These are phyloP conservation scores for Desoria tigrina DNA, from an alignment of 2,888 invertebrate species.

Conservation along the genomic window DNA sequence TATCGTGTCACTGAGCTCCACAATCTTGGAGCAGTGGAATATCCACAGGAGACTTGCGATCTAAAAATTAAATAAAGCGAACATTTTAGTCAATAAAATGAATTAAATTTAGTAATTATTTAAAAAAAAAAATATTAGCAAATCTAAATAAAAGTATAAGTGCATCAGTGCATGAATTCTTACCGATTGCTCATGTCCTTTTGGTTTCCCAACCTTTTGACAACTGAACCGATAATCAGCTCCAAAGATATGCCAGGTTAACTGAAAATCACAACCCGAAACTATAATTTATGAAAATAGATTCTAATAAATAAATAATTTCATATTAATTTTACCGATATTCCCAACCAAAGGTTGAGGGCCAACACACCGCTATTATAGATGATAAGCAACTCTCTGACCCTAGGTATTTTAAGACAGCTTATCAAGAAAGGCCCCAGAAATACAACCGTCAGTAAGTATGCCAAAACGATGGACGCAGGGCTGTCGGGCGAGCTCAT, in stretches of 20 bases:
- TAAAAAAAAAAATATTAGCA: slow-evolving; percentile 1
- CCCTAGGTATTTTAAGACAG: slow-evolving; percentile 27
- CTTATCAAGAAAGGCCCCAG: slow-evolving; percentile 40
- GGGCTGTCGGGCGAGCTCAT: slow-evolving; percentile 55
- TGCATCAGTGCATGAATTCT: not conserved
- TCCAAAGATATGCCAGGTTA: slow-evolving; percentile 46
- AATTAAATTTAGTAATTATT: not conserved
- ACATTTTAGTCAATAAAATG: not conserved
- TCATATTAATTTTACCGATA: slow-evolving; percentile 34
- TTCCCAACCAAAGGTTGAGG: slow-evolving; percentile 46
- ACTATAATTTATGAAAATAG: too few species aligned
- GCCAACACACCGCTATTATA: slow-evolving; percentile 49
- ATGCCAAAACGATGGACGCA: slow-evolving; percentile 39
- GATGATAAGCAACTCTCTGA: slow-evolving; percentile 27
- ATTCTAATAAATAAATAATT: slow-evolving; percentile 13
- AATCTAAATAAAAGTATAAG: too few species aligned
- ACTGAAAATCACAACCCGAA: too few species aligned
- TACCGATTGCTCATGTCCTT: slow-evolving; percentile 39
- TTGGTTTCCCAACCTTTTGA: slow-evolving; percentile 39
- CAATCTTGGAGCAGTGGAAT: slow-evolving; percentile 51
- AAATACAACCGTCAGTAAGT: slow-evolving; percentile 43
- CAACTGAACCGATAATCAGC: slow-evolving; percentile 45
- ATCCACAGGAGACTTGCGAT: slow-evolving; percentile 49
- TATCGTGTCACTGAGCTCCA: slow-evolving; percentile 50
- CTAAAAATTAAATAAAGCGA: slow-evolving; percentile 17